Evolutionary conservation across 2,113 vertebrate genomes (phyloP).

Genomic region (Pollimyrus isidori): DNA sequence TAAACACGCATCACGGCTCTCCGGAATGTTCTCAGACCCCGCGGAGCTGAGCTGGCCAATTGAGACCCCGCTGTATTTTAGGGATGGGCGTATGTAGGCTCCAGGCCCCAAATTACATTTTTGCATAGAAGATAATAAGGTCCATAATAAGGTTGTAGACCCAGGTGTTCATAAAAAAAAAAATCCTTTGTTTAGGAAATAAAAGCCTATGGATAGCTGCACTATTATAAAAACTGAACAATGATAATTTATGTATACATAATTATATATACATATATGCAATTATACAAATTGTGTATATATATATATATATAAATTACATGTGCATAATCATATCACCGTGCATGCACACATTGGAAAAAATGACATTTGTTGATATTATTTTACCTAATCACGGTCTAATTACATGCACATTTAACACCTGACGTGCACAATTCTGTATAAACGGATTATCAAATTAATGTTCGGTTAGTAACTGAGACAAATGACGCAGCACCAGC

Average conservation of each 20-base stretch:
- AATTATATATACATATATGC: conserved; percentile 46
- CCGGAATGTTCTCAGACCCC: neutral
- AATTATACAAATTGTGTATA: conserved; percentile 26
- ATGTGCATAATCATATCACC: conserved; percentile 3
- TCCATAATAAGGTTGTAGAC: neutral
- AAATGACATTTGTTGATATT: conserved; percentile 34
- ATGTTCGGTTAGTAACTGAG: conserved; percentile 43
- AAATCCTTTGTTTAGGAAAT: conserved; percentile 35
- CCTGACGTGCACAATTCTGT: conserved; percentile 29
- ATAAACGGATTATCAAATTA: conserved; percentile 39
- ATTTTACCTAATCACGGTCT: conserved; percentile 31
- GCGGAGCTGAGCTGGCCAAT: neutral
- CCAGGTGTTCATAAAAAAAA: neutral
- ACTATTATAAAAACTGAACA: conserved; percentile 29
- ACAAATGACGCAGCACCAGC: conserved; percentile 37
- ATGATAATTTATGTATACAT: conserved; percentile 33
- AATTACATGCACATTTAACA: conserved; percentile 17
- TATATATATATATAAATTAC: neutral
- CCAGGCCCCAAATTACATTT: neutral
- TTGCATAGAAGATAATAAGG: neutral
- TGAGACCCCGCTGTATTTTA: neutral
- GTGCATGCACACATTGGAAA: conserved; percentile 27
- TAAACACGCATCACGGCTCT: neutral
- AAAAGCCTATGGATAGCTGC: conserved; percentile 32
- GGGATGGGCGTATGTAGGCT: neutral